These are phyloP conservation scores for Agrochola litura DNA, from an alignment of 2,888 invertebrate genomes.

Conservation along the genomic window DNA sequence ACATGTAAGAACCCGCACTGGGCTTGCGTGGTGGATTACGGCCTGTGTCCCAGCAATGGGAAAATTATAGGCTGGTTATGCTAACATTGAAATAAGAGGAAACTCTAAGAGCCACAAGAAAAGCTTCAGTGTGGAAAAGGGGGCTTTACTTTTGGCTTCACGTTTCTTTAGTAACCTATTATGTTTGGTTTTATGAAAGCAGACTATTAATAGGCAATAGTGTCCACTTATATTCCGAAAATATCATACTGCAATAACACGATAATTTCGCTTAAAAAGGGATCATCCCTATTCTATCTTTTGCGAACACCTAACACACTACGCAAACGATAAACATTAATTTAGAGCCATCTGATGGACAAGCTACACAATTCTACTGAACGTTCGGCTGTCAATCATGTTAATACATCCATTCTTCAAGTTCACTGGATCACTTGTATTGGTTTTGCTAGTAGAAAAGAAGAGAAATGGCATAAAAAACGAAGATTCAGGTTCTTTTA, in stretches of 20 bases:
- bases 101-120: not conserved
- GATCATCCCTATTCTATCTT: not conserved
- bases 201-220: not conserved
- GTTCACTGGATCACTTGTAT: not conserved
- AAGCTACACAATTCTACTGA: not conserved
- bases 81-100: not conserved
- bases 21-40: too few species aligned
- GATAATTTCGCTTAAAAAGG: not conserved
- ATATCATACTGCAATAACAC: not conserved
- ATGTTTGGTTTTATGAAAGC: not conserved
- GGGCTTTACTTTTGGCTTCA: not conserved
- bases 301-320: not conserved
- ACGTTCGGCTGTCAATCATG: constrained; percentile 30
- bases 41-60: too few species aligned
- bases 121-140: too few species aligned
- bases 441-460: not conserved
- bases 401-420: constrained; percentile 30
- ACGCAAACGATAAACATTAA: too few species aligned
- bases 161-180: too few species aligned
- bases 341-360: not conserved
- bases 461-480: not conserved
- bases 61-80: too few species aligned
- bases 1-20: too few species aligned
- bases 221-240: not conserved
- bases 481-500: not conserved